Conservation (phyloP, 2,113 vertebrate genomes). For the Ciconia maguari region DNA sequence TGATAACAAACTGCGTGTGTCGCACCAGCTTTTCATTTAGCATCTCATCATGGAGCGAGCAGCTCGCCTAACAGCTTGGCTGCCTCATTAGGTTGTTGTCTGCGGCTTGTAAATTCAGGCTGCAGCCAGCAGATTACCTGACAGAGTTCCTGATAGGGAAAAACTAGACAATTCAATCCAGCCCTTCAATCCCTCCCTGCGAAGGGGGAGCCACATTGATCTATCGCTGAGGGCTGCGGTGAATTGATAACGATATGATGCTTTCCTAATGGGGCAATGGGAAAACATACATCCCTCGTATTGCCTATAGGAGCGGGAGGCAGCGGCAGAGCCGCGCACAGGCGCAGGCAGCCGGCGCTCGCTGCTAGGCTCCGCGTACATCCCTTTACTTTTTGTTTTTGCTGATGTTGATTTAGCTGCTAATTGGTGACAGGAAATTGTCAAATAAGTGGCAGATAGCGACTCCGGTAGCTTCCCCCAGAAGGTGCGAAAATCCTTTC, state of each 20-base stretch:
- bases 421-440: slow-evolving; percentile 99
- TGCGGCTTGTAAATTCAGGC: slow-evolving; percentile 86
- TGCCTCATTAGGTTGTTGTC: slow-evolving; percentile 90
- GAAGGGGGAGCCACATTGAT: slow-evolving; percentile 76
- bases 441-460: slow-evolving; percentile 96
- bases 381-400: slow-evolving; percentile 81
- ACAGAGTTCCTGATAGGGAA: slow-evolving; percentile 90
- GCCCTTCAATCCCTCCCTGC: slow-evolving; percentile 81
- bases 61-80: slow-evolving; percentile 87
- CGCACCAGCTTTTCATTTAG: slow-evolving; percentile 94
- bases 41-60: slow-evolving; percentile 90
- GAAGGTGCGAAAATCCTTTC: slow-evolving; percentile 93
- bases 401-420: slow-evolving; percentile 98
- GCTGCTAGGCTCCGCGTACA: slow-evolving; percentile 30
- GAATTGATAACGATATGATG: slow-evolving; percentile 82
- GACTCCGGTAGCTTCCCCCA: slow-evolving; percentile 88
- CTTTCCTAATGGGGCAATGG: slow-evolving; percentile 78
- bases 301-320: not conserved
- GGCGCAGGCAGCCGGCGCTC: slow-evolving; percentile 1
- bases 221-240: slow-evolving; percentile 75
- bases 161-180: slow-evolving; percentile 87
- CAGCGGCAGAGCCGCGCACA: not conserved
- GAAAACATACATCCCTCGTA: slow-evolving; percentile 64
- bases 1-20: slow-evolving; percentile 94
- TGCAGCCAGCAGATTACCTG: slow-evolving; percentile 88